Conservation (phyloP, 1,140 invertebrate genomes). For the Melanaphis sacchari region DNA sequence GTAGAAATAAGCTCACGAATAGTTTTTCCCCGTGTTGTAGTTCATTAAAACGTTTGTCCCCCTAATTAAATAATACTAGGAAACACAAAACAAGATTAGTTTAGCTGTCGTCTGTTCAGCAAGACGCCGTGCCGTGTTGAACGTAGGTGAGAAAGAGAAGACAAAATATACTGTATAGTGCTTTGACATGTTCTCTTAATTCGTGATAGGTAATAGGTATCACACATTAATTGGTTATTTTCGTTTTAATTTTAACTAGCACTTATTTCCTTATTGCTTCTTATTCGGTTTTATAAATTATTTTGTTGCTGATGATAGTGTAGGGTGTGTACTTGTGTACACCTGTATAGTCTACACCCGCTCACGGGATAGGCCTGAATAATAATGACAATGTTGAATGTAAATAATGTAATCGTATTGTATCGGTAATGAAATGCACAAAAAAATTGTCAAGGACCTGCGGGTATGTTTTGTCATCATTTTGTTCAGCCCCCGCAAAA, state of each 20-base stretch:
- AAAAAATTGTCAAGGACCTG: not conserved
- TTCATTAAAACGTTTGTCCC: not conserved
- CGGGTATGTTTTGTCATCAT: not conserved
- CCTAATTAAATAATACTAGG: not conserved
- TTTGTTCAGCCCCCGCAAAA: not conserved
- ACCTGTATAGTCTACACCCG: no score
- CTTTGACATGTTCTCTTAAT: not conserved
- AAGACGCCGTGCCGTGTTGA: no score
- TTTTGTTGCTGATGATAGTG: no score
- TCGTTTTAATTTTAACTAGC: no score
- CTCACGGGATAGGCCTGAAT: no score
- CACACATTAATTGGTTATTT: no score
- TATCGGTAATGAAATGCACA: not conserved
- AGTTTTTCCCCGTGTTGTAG: not conserved
- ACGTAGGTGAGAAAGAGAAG: not conserved
- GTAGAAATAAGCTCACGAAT: not conserved
- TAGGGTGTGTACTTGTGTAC: no score
- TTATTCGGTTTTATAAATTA: no score
- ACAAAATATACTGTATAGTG: not conserved
- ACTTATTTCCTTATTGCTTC: no score
- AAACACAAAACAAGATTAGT: not conserved
- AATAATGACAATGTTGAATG: no score
- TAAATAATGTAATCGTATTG: no score
- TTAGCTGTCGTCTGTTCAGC: not conserved
- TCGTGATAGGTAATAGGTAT: no score